Percentiles rank a stretch among this genome's conserved stretches.
Evolutionary conservation across 2,797 vertebrate genomes (phyloP).

Genomic region (Rhincodon typus): DNA sequence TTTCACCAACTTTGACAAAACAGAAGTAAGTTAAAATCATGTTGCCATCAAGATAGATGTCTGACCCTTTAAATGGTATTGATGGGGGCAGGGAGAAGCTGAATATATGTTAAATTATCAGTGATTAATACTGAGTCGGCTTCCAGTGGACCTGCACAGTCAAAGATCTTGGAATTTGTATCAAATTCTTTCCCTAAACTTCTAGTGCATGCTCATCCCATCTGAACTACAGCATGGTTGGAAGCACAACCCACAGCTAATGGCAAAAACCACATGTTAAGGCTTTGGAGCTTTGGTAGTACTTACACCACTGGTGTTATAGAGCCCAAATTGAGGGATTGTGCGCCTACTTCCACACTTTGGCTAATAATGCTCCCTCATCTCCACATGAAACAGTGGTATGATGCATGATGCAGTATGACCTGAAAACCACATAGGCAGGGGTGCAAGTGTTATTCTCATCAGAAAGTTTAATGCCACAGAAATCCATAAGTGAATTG

Average conservation of each 20-base stretch:
- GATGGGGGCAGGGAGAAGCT: no score
- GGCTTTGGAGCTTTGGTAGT: no score
- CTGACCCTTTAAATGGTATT: no score
- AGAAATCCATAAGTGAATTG: background rate
- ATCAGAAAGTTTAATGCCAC: background rate
- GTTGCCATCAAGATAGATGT: no score
- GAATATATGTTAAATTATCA: no score
- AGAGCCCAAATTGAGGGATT: background rate
- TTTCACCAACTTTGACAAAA: no score
- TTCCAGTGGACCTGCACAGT: no score
- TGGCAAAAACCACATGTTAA: no score
- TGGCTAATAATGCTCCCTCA: background rate
- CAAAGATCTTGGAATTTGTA: background rate
- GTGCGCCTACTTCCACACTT: background rate
- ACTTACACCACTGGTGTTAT: background rate
- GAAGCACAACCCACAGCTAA: no score
- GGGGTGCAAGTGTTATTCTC: background rate
- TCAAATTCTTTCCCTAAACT: background rate
- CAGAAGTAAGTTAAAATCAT: no score
- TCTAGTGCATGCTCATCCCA: no score
- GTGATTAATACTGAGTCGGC: background rate
- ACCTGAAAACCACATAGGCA: background rate
- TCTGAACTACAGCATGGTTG: no score
- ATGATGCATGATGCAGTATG: background rate
- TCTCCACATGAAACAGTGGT: background rate